phyloP scores from a whole-genome alignment of 2,113 vertebrate genomes.

The Poicephalus meyeri region DNA sequence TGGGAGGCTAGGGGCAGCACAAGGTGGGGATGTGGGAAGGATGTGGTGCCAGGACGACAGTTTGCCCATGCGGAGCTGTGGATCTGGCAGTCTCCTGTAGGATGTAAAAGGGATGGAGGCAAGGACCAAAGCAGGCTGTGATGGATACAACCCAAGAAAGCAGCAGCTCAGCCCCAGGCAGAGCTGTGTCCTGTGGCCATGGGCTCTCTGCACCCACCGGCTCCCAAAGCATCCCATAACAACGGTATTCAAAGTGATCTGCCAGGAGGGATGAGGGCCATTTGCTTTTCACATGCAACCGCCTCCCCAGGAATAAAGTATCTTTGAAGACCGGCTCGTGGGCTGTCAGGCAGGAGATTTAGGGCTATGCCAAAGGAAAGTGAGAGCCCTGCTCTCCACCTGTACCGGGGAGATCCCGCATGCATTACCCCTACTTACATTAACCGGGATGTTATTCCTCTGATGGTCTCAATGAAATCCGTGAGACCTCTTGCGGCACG shows the following conservation, averaged over 20 bases:
- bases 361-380: not conserved
- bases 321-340: rapidly evolving
- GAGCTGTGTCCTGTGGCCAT: rapidly evolving
- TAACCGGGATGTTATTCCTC: not conserved
- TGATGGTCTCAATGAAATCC: not conserved
- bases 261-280: rapidly evolving
- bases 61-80: rapidly evolving
- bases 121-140: rapidly evolving
- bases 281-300: not conserved
- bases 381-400: not conserved
- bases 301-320: not conserved
- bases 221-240: not conserved
- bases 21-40: not conserved
- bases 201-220: not conserved
- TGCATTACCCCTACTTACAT: rapidly evolving
- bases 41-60: rapidly evolving
- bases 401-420: rapidly evolving
- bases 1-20: not conserved
- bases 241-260: not conserved
- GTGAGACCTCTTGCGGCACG: slow-evolving; percentile 30
- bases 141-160: rapidly evolving
- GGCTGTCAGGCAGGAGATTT: not conserved
- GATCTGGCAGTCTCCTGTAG: rapidly evolving
- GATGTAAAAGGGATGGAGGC: not conserved
- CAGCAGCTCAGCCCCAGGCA: not conserved